Conservation (phyloP, 2,797 vertebrate species). For the Sebastes elongatus region DNA sequence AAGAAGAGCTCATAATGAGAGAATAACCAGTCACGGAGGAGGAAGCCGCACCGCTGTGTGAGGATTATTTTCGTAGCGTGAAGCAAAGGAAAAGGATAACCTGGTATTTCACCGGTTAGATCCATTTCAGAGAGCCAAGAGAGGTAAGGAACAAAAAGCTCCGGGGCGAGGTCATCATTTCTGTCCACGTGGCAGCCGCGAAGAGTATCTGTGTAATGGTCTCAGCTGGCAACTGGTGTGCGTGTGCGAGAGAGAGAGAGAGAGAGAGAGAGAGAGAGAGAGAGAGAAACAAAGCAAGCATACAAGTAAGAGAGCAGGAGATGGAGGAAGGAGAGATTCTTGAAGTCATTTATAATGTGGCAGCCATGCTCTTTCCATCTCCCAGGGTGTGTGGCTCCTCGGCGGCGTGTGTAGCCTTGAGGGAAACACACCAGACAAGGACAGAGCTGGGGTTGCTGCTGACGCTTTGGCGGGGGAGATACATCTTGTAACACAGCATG, state of each 20-base stretch:
- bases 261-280: background rate
- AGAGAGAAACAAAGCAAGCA: conserved; percentile 24
- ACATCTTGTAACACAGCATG: conserved; percentile 83
- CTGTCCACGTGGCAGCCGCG: conserved; percentile 40
- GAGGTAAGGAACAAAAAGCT: conserved; percentile 60
- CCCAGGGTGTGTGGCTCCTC: conserved; percentile 66
- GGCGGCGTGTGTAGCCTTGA: conserved; percentile 76
- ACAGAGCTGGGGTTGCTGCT: conserved; percentile 76
- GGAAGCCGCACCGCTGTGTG: conserved; percentile 38
- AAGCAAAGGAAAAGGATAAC: conserved; percentile 36
- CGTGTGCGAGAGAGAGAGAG: background rate
- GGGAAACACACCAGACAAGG: conserved; percentile 81
- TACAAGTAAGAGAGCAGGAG: conserved; percentile 25
- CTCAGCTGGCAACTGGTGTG: conserved; percentile 55
- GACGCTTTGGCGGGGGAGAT: conserved; percentile 75
- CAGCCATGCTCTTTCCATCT: conserved; percentile 68
- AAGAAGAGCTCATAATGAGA: conserved; percentile 62
- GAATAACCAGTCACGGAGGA: conserved; percentile 38
- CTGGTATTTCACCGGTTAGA: conserved; percentile 42
- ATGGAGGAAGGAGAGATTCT: conserved; percentile 39
- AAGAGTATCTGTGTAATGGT: conserved; percentile 60
- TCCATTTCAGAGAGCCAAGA: conserved; percentile 46
- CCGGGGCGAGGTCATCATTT: conserved; percentile 64
- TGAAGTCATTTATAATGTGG: conserved; percentile 74
- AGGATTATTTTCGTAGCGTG: conserved; percentile 47